These are phyloP conservation scores for Vipera ursinii DNA, from an alignment of 2,797 vertebrate genomes.

Conservation along the genomic window DNA sequence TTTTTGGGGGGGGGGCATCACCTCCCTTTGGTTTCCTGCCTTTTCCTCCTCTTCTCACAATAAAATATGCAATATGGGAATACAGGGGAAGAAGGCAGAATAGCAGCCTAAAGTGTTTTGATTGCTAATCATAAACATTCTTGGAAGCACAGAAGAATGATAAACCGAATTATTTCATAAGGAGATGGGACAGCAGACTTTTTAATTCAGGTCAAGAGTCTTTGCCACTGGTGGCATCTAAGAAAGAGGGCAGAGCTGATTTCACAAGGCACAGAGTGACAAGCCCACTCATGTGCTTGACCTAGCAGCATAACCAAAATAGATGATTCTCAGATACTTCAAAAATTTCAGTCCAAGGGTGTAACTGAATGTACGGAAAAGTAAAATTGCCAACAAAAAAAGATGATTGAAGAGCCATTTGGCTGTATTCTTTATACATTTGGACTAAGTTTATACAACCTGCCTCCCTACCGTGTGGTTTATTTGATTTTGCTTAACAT, in stretches of 20 bases:
- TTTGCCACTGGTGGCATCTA: background rate
- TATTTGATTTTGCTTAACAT: background rate
- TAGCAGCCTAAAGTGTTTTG: background rate
- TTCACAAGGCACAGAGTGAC: background rate
- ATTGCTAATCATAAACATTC: background rate
- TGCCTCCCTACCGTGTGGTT: background rate
- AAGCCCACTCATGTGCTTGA: background rate
- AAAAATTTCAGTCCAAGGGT: no score
- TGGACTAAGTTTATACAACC: no score
- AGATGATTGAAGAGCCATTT: background rate
- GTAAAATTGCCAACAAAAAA: background rate
- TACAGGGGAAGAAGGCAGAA: background rate
- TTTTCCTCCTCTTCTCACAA: background rate
- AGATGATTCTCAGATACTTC: no score
- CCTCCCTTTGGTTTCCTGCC: background rate
- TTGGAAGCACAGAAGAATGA: background rate
- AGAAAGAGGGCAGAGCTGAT: background rate
- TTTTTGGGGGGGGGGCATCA: background rate
- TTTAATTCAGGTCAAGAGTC: background rate
- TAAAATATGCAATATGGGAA: background rate
- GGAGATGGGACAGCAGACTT: background rate
- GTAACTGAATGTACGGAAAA: background rate
- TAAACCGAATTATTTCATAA: background rate
- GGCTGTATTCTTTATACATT: background rate
- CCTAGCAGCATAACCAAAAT: no score